A percentile compares a stretch with the other conserved stretches of the same genome.
These are phyloP conservation scores for Merluccius polli DNA, from an alignment of 2,797 vertebrate genomes.

Conservation along the genomic window DNA sequence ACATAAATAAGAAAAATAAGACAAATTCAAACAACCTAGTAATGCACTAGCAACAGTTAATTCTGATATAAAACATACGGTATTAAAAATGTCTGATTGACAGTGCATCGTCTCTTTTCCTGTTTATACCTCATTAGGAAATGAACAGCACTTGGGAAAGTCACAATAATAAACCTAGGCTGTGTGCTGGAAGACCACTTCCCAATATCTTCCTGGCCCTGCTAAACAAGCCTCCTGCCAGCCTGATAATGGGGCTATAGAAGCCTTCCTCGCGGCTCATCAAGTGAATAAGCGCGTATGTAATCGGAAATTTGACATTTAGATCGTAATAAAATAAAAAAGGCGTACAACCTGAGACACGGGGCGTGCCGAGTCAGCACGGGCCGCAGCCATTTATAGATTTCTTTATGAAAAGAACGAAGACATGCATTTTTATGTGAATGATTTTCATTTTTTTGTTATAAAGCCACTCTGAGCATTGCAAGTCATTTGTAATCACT, in stretches of 20 bases:
- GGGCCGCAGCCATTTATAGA: background rate
- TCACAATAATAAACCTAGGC: slow-evolving; percentile 36
- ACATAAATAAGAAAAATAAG: background rate
- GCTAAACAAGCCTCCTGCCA: slow-evolving; percentile 54
- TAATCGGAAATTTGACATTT: slow-evolving; percentile 30
- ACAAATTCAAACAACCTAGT: background rate
- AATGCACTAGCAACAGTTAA: background rate
- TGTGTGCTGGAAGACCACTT: slow-evolving; percentile 40
- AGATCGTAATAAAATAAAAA: slow-evolving; percentile 13
- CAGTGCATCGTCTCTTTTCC: background rate
- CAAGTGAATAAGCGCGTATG: slow-evolving; percentile 34
- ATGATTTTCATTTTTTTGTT: background rate
- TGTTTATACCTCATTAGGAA: background rate
- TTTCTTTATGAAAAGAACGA: background rate
- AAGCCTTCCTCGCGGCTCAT: slow-evolving; percentile 44
- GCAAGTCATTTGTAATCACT: background rate
- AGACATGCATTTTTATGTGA: background rate
- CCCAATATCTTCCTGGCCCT: slow-evolving; percentile 38
- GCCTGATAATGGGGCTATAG: slow-evolving; percentile 53
- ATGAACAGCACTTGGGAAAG: background rate
- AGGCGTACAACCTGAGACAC: slow-evolving; percentile 25
- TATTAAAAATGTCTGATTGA: background rate
- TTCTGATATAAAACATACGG: background rate
- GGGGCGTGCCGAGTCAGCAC: background rate
- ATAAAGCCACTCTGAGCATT: background rate